Evolutionary conservation across 1,140 invertebrate genomes (phyloP).

Genomic region (Aphelinus atriplicis): DNA sequence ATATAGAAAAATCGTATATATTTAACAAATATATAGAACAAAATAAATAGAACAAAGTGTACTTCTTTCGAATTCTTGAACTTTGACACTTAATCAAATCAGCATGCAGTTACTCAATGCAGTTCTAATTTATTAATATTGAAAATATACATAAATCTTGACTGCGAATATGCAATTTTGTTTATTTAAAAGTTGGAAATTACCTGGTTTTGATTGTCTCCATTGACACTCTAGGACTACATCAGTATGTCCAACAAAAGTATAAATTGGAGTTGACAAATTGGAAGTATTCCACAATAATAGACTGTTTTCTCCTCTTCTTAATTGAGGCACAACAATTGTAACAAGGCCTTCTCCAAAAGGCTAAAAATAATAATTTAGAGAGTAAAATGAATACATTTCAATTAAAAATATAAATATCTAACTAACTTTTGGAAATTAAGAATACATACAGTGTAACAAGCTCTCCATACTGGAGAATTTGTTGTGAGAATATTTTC

Average conservation of each 20-base stretch:
- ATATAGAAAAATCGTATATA: too few species aligned
- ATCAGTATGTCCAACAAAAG: constrained; percentile 92
- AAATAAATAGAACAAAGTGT: constrained; percentile 6
- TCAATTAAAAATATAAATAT: background rate
- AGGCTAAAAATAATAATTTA: constrained; percentile 69
- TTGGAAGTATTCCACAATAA: constrained; percentile 84
- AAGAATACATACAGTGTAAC: constrained; percentile 77
- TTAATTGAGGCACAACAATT: constrained; percentile 84
- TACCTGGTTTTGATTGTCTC: constrained; percentile 74
- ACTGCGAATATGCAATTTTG: background rate
- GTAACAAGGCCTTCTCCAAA: constrained; percentile 93
- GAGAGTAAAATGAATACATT: background rate
- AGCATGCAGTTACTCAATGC: too few species aligned
- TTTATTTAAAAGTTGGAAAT: background rate
- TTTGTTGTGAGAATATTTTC: constrained; percentile 85
- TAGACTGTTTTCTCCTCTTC: constrained; percentile 83
- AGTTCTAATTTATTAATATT: background rate
- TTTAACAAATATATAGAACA: too few species aligned
- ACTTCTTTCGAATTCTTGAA: constrained; percentile 21
- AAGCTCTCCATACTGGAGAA: constrained; percentile 92
- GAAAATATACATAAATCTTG: constrained; percentile 11
- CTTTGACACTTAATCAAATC: background rate
- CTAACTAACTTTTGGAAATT: constrained; percentile 2
- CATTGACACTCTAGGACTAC: constrained; percentile 95
- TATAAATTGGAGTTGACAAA: constrained; percentile 78